Percentiles rank a stretch among this genome's conserved stretches.
These are phyloP conservation scores for Rugalucina vietnamica DNA, from an alignment of 2,888 invertebrate species.

Conservation along the genomic window DNA sequence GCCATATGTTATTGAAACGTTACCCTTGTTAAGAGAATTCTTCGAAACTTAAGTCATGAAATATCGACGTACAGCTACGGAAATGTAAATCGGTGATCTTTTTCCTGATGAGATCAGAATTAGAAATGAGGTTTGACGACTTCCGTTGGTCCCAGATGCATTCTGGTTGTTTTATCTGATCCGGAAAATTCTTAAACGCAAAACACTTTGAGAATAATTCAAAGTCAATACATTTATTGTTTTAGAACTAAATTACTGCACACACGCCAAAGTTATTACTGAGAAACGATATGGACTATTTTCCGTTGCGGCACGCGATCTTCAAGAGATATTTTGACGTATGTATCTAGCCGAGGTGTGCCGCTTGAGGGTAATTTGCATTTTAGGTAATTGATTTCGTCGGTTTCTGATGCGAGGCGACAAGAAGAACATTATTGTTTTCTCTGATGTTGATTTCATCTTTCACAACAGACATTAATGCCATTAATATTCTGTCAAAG, in stretches of 20 bases:
- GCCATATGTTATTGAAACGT: slow-evolving; percentile 60
- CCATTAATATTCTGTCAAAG: slow-evolving; percentile 61
- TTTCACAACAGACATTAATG: slow-evolving; percentile 64
- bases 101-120: slow-evolving; percentile 60
- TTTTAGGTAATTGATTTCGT: slow-evolving; percentile 64
- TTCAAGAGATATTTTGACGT: slow-evolving; percentile 61
- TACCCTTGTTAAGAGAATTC: slow-evolving; percentile 51
- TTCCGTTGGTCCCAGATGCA: slow-evolving; percentile 54
- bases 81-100: slow-evolving; percentile 62
- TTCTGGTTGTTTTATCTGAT: slow-evolving; percentile 64
- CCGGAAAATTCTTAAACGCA: slow-evolving; percentile 53
- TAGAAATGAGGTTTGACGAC: slow-evolving; percentile 62
- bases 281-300: slow-evolving; percentile 58
- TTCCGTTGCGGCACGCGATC: slow-evolving; percentile 57
- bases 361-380: slow-evolving; percentile 57
- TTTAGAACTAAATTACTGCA: slow-evolving; percentile 62
- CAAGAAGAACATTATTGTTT: slow-evolving; percentile 63
- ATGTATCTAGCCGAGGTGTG: slow-evolving; percentile 48
- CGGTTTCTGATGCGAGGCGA: slow-evolving; percentile 53
- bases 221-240: slow-evolving; percentile 64
- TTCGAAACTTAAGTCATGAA: slow-evolving; percentile 56
- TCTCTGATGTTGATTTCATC: slow-evolving; percentile 64
- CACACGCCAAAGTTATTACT: slow-evolving; percentile 58
- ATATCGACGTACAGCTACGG: slow-evolving; percentile 56
- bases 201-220: slow-evolving; percentile 66